These are phyloP conservation scores for Cyanoliseus patagonus DNA, from an alignment of 2,113 vertebrate species.

Conservation along the genomic window DNA sequence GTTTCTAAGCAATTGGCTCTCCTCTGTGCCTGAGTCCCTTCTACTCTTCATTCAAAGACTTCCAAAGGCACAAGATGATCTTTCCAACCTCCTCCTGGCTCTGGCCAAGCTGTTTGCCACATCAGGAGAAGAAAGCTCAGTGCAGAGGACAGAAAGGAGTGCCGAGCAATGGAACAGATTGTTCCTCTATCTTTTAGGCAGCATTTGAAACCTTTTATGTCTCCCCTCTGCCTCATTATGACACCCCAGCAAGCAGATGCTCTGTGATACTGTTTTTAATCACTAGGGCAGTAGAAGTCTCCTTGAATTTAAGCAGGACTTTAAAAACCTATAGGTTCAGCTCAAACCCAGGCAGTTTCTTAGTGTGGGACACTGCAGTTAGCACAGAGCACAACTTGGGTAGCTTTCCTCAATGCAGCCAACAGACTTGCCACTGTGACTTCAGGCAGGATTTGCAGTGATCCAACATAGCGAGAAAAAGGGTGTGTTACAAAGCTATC, in stretches of 20 bases:
- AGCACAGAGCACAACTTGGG: neutral
- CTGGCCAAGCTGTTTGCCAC: neutral
- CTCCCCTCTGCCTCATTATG: neutral
- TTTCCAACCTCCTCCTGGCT: neutral
- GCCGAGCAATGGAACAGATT: neutral
- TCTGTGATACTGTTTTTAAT: neutral
- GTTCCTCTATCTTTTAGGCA: neutral
- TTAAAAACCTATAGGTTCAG: neutral
- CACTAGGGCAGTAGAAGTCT: neutral
- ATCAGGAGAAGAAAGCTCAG: neutral
- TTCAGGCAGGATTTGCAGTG: neutral
- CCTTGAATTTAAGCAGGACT: neutral
- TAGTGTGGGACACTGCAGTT: neutral
- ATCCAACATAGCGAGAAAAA: neutral
- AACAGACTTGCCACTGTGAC: neutral
- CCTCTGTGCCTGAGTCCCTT: neutral
- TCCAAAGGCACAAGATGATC: neutral
- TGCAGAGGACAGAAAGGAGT: neutral
- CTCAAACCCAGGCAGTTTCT: neutral
- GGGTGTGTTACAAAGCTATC: neutral
- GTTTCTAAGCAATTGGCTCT: neutral
- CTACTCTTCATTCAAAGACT: neutral
- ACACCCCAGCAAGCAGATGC: neutral
- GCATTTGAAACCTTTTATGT: neutral
- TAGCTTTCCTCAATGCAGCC: neutral